These are phyloP conservation scores for Lates japonicus DNA, from an alignment of 2,797 vertebrate genomes.

Conservation along the genomic window DNA sequence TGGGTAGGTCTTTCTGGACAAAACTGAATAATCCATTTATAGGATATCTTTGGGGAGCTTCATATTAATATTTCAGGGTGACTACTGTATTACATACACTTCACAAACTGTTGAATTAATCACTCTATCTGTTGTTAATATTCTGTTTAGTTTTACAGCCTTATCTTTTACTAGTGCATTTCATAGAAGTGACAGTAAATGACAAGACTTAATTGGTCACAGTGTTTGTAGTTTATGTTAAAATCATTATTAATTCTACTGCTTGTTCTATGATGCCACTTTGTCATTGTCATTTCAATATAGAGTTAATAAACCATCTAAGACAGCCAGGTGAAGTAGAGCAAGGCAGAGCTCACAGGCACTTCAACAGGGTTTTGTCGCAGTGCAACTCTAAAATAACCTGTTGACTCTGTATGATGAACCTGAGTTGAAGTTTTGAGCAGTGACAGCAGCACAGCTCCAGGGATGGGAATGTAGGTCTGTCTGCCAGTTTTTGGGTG, in stretches of 20 bases:
- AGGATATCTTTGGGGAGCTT: background rate
- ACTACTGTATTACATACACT: background rate
- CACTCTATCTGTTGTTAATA: background rate
- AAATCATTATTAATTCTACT: background rate
- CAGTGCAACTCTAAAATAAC: too few relatives aligned
- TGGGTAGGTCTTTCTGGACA: background rate
- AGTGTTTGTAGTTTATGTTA: background rate
- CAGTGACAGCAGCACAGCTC: too few relatives aligned
- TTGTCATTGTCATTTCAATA: too few relatives aligned
- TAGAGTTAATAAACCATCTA: too few relatives aligned
- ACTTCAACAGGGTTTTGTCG: too few relatives aligned
- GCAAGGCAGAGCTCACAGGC: too few relatives aligned
- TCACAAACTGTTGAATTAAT: constrained; percentile 1
- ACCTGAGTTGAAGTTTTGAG: too few relatives aligned
- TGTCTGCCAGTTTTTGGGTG: too few relatives aligned
- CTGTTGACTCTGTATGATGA: too few relatives aligned
- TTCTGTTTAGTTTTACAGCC: background rate
- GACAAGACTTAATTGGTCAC: background rate
- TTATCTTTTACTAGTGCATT: background rate
- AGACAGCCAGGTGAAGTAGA: too few relatives aligned
- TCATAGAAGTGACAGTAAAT: background rate
- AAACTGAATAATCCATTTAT: background rate
- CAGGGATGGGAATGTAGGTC: too few relatives aligned
- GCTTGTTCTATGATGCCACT: too few relatives aligned
- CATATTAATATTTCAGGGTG: constrained; percentile 2